A percentile compares a stretch with the other conserved stretches of the same genome.
Evolutionary conservation across 2,888 invertebrate genomes (phyloP).

Genomic region (Drosophila melanosoma): DNA sequence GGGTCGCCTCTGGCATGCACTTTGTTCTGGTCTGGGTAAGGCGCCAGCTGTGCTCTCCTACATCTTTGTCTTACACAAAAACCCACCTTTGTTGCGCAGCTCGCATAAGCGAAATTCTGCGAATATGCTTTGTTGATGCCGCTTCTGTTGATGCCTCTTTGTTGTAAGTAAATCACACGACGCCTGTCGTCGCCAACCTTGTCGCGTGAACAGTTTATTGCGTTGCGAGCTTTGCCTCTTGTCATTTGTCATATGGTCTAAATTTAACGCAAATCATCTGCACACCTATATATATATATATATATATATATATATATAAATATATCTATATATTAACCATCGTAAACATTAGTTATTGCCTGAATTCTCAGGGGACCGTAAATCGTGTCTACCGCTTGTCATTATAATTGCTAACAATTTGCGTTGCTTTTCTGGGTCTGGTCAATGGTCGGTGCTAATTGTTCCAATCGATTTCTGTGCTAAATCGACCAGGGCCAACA

Average conservation of each 20-base stretch:
- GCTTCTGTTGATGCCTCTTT: constrained; percentile 21
- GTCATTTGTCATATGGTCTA: constrained; percentile 57
- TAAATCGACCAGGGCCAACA: constrained; percentile 33
- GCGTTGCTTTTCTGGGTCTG: constrained; percentile 55
- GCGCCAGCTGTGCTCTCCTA: constrained; percentile 29
- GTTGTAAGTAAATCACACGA: constrained; percentile 56
- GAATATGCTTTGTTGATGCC: constrained; percentile 9
- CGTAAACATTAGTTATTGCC: constrained; percentile 59
- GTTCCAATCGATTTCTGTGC: constrained; percentile 44
- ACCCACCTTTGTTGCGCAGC: constrained; percentile 58
- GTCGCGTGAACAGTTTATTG: constrained; percentile 75
- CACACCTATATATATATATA: constrained; percentile 29
- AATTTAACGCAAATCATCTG: constrained; percentile 64
- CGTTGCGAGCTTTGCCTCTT: constrained; percentile 51
- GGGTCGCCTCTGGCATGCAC: constrained; percentile 21
- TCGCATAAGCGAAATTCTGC: constrained; percentile 20
- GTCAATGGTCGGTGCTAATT: constrained; percentile 33
- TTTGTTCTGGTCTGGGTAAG: constrained; percentile 20
- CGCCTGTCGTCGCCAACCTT: constrained; percentile 58
- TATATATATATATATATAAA: neutral
- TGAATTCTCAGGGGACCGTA: constrained; percentile 33
- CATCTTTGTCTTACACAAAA: constrained; percentile 57
- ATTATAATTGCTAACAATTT: constrained; percentile 58
- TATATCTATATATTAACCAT: constrained; percentile 15
- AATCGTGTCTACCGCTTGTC: constrained; percentile 34